Evolutionary conservation across 1,140 invertebrate species (phyloP), one percentile per base, ranked within the genome.

Genomic region (Tetraneura akinire): DNA sequence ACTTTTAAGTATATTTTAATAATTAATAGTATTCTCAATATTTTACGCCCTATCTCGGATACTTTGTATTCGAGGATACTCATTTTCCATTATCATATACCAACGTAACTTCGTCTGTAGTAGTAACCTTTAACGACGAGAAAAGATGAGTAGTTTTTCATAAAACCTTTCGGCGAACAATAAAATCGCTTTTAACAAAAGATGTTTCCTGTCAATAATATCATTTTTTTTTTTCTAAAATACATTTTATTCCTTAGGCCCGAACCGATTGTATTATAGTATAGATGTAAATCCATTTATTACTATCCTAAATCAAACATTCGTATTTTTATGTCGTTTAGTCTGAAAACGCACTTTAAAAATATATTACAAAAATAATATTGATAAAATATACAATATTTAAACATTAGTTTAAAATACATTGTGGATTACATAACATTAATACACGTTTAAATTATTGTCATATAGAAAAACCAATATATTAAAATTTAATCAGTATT

Each of bases 151-250:
- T 29, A 51, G 68, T 71, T 71, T 51, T 71, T 71, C 45, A 51
- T 51, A 51, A 71, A 71, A 49, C 68, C 68, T 49, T 71, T 71
- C 47, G 4, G 10, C 3, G 45, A 71, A 71, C 45, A 71, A 71
- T 71, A 51, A 51, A 49, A 71, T 23, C 47, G 16, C 68, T 71
- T 70, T 29, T 71, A 29, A 71, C 68, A 71, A 71, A 71, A 71
- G 68, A 45, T 29, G 68, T 71, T 71, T 71, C 68, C 14, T 21
- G 26, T 71, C 68, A 51, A 29, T 51, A 45, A 51, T 71, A 71
- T 51, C 47, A 29, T 68, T 23, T 37, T 68, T 71, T 23, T 47
- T 49, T 42, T 45, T 71, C 49, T 29, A 29, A 71, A 71, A 71
- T 23, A 1, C 42, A 14, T 71, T 71, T 71, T 51, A 71, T 71